Conservation (phyloP, 2,888 invertebrate species). For the Dryobota labecula region DNA sequence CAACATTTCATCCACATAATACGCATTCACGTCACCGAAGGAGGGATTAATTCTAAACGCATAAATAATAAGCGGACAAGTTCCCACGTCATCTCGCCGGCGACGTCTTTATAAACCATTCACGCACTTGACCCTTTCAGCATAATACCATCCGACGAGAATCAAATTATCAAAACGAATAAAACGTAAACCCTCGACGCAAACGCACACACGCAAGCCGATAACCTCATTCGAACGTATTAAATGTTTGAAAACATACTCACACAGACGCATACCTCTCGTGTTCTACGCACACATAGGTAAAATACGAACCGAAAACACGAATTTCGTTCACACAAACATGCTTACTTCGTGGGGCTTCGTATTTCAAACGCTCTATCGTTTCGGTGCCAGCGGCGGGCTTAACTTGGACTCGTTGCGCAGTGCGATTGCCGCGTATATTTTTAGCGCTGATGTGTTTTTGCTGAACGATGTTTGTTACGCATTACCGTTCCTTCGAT, state of each 20-base stretch:
- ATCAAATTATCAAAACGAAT: conserved; percentile 83
- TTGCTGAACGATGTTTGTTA: conserved; percentile 73
- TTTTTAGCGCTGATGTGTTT: conserved; percentile 89
- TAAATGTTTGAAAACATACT: conserved; percentile 75
- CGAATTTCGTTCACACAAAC: conserved; percentile 64
- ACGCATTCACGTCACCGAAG: conserved; percentile 62
- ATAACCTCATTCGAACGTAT: conserved; percentile 85
- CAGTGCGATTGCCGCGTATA: conserved; percentile 75
- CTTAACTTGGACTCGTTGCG: conserved; percentile 79
- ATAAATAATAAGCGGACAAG: conserved; percentile 77
- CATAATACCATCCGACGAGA: conserved; percentile 77
- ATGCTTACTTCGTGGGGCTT: conserved; percentile 66
- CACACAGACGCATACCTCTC: conserved; percentile 56
- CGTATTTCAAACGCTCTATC: conserved; percentile 65
- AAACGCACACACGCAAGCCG: conserved; percentile 72
- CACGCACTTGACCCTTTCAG: conserved; percentile 88
- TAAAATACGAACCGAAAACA: conserved; percentile 63
- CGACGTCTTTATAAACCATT: conserved; percentile 87
- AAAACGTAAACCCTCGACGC: conserved; percentile 77
- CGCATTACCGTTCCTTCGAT: conserved; percentile 74
- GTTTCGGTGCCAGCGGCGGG: conserved; percentile 79
- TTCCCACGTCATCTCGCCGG: conserved; percentile 86
- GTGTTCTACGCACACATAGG: conserved; percentile 56
- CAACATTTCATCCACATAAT: conserved; percentile 58
- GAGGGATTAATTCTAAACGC: conserved; percentile 70